Base-by-base conservation (phyloP, 1,140 invertebrate genomes). In the Drosophila aff. region DNA sequence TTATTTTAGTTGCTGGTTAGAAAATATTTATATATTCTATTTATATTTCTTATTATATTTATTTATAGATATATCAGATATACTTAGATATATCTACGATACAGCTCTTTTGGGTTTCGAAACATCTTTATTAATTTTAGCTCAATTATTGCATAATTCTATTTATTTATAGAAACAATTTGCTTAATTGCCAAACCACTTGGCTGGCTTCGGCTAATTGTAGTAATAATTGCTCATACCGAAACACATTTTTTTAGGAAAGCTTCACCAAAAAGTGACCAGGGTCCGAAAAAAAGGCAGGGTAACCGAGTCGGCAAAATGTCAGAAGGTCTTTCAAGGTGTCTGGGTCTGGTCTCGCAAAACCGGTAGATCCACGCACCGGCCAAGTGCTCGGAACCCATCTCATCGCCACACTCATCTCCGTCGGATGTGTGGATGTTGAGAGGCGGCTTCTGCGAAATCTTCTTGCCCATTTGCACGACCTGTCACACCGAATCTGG, bases 321-420 rank as follows among this genome's bases (percentile, higher is more conserved):
- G 78, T 80, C 78, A 80, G 78, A 79, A 79, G 78, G 78, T 80
- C 78, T 80, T 57, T 77, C 68, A 80, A 79, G 76, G 77, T 79
- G 68, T 73, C 77, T 77, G 43, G 61, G 46, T 74, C 77, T 69
- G 44, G 62, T 66, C 64, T 73, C 52, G 57, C 60, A 80, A 80
- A 80, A 80, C 78, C 78, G 78, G 78, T 80, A 80, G 63, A 79
- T 79, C 76, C 43, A 72, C 68, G 68, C 68, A 72, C 43, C 44
- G 50, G n/a, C 61, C 31, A 44, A 50, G 16, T 11, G 21, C 33
- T 33, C 36, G 46, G 38, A 50, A 68, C 21, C 18, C 49, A 44
- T 40, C 44, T 49, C 59, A 50, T 2, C 60, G 10, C 36, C 23
- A 49, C 23, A 52, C 18, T 50, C 31, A 40, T 33, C n/a, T 40